Conservation (phyloP, 2,797 vertebrate species). For the Hydrophis major region DNA sequence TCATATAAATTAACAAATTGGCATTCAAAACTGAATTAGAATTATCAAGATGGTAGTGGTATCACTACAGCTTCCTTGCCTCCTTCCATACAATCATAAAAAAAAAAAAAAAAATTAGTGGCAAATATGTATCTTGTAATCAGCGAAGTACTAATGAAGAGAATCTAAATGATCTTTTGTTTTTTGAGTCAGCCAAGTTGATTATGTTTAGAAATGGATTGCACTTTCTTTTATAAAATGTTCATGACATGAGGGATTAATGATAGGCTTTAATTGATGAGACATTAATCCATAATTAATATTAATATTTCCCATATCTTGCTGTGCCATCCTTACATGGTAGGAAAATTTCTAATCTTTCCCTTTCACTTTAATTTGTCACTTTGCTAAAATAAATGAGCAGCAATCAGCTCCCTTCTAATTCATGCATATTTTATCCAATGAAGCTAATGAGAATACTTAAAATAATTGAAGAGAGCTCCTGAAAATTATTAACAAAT, state of each 20-base stretch:
- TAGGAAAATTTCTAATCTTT: neutral
- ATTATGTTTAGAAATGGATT: neutral
- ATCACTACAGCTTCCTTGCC: neutral
- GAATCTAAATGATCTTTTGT: neutral
- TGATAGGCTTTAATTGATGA: neutral
- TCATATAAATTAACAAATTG: neutral
- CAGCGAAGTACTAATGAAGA: neutral
- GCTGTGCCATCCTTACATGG: neutral
- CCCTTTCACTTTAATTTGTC: neutral
- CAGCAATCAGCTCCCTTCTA: neutral
- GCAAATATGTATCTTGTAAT: conserved; percentile 10
- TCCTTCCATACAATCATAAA: neutral
- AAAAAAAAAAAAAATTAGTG: neutral
- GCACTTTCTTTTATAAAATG: neutral
- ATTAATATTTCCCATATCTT: conserved; percentile 9
- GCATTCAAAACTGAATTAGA: neutral
- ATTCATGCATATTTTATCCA: conserved; percentile 2
- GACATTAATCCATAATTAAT: neutral
- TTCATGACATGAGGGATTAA: neutral
- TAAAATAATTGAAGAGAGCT: neutral
- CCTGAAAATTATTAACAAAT: neutral
- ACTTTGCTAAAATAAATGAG: conserved; percentile 6
- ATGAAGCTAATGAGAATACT: neutral
- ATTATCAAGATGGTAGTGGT: neutral
- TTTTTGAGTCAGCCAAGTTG: neutral